Conservation (phyloP, 2,888 invertebrate species). For the Lycaena phlaeas region DNA sequence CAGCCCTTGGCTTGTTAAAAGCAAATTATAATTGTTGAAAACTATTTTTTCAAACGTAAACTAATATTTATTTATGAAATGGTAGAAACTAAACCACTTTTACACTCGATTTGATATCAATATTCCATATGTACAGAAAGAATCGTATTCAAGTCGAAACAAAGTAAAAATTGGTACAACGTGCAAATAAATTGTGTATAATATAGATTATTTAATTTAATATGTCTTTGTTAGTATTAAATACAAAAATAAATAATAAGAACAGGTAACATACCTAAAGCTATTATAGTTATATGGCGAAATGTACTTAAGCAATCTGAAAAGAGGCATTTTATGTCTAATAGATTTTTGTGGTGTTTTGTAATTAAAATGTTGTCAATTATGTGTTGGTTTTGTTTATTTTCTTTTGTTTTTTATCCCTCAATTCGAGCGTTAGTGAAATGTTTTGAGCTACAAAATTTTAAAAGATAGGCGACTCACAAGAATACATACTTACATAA, state of each 20-base stretch:
- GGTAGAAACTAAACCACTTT: no score
- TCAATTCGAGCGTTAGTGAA: no score
- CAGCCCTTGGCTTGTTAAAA: no score
- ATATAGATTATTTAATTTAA: conserved; percentile 47
- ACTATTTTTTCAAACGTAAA: no score
- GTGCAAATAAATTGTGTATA: conserved; percentile 52
- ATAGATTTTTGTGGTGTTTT: conserved; percentile 73
- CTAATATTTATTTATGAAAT: no score
- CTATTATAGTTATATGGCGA: conserved; percentile 51
- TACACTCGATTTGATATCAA: not conserved
- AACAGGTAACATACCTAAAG: conserved; percentile 39
- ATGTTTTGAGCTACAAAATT: no score
- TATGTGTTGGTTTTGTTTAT: conserved; percentile 39
- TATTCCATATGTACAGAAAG: conserved; percentile 7
- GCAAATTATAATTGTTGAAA: no score
- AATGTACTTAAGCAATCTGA: conserved; percentile 65
- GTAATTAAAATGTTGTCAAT: conserved; percentile 74
- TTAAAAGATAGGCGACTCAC: no score
- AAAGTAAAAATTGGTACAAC: conserved; percentile 15
- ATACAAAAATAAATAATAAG: conserved; percentile 47
- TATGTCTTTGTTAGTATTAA: conserved; percentile 64
- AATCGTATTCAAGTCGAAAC: conserved; percentile 2
- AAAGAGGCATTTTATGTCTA: conserved; percentile 57
- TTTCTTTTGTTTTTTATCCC: conserved; percentile 10
- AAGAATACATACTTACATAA: no score